A percentile compares a stretch with the other conserved stretches of the same genome.
These are phyloP conservation scores for Sebastes iracundus DNA, from an alignment of 2,797 vertebrate species.

Conservation along the genomic window DNA sequence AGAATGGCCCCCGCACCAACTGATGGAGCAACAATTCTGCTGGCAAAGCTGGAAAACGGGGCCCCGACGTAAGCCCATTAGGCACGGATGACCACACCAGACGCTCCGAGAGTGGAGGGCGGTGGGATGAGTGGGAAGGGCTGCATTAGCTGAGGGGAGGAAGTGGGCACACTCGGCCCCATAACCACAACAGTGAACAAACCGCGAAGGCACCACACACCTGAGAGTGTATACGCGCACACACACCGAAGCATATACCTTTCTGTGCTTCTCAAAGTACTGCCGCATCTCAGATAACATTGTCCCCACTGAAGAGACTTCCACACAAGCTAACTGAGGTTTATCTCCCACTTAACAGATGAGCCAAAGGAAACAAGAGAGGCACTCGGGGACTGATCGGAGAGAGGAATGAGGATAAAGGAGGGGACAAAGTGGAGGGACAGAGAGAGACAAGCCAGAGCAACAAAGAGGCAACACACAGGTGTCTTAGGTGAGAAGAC, in stretches of 20 bases:
- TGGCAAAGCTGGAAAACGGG: slow-evolving; percentile 59
- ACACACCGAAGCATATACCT: slow-evolving; percentile 39
- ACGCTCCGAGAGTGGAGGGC: slow-evolving; percentile 17
- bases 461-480: slow-evolving; percentile 3
- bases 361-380: slow-evolving; percentile 77
- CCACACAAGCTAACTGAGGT: slow-evolving; percentile 71
- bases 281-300: slow-evolving; percentile 69
- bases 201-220: slow-evolving; percentile 46
- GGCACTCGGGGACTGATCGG: slow-evolving; percentile 62
- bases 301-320: slow-evolving; percentile 73
- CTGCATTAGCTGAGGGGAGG: slow-evolving; percentile 60
- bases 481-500: background rate
- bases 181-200: slow-evolving; percentile 63
- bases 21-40: slow-evolving; percentile 62
- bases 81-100: slow-evolving; percentile 63
- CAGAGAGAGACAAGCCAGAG: background rate
- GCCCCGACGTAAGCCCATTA: slow-evolving; percentile 55
- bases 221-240: slow-evolving; percentile 42
- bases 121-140: slow-evolving; percentile 23
- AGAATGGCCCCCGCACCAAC: slow-evolving; percentile 50
- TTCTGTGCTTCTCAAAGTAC: slow-evolving; percentile 50
- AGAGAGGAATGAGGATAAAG: slow-evolving; percentile 9
- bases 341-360: slow-evolving; percentile 80
- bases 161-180: slow-evolving; percentile 46
- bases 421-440: slow-evolving; percentile 38